phyloP scores from a whole-genome alignment of 2,888 invertebrate genomes.

The Perizoma flavofasciatum region DNA sequence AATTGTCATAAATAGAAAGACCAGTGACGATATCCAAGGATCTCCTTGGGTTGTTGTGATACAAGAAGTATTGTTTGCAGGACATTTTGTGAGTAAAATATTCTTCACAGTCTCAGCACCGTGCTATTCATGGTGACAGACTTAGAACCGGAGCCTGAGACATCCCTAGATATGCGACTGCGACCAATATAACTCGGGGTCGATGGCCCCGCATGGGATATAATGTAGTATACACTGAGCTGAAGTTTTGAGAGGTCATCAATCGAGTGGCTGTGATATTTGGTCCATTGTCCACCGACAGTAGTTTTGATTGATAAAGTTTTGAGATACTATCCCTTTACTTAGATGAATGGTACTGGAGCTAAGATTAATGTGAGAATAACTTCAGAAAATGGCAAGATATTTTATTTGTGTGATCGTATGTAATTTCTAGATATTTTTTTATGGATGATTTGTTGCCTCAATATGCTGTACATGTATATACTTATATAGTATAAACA shows the following conservation, averaged over 20 bases:
- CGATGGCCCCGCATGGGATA: slow-evolving; percentile 35
- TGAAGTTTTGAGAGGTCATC: slow-evolving; percentile 13
- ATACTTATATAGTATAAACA: too few species aligned
- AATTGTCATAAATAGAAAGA: too few species aligned
- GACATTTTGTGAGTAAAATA: neutral
- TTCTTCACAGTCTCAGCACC: slow-evolving; percentile 2
- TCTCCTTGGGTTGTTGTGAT: too few species aligned
- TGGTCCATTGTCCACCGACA: neutral
- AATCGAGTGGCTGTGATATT: neutral
- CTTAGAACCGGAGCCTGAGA: slow-evolving; percentile 18
- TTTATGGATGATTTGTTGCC: too few species aligned
- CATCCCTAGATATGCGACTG: slow-evolving; percentile 34
- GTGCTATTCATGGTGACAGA: slow-evolving; percentile 30
- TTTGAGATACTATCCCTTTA: neutral
- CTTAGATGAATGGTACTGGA: neutral
- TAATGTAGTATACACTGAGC: slow-evolving; percentile 1
- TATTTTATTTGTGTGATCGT: too few species aligned
- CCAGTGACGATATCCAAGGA: too few species aligned
- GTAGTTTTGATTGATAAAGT: neutral
- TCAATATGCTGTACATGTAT: too few species aligned
- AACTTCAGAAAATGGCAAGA: too few species aligned
- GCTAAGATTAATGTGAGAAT: neutral
- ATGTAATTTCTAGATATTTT: too few species aligned
- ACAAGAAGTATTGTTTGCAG: neutral
- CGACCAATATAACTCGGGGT: slow-evolving; percentile 47